Conservation (phyloP, 2,797 vertebrate species). For the Galago senegalensis region DNA sequence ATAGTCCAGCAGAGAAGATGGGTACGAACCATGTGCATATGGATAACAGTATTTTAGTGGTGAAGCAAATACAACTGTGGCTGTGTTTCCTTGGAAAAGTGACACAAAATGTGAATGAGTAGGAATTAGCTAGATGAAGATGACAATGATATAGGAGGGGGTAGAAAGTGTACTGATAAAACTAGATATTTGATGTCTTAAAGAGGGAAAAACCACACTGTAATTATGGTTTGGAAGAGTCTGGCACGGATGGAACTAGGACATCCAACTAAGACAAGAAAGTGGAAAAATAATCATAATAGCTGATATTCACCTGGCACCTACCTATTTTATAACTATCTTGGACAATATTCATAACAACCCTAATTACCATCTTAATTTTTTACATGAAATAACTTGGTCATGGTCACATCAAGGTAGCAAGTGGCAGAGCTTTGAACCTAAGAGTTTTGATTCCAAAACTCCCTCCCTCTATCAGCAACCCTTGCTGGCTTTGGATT, state of each 20-base stretch:
- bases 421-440: background rate
- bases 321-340: background rate
- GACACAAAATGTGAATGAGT: background rate
- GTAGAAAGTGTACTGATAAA: background rate
- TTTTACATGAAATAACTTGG: slow-evolving; percentile 25
- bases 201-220: background rate
- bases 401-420: background rate
- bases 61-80: background rate
- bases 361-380: background rate
- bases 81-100: background rate
- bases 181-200: background rate
- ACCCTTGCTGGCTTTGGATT: background rate
- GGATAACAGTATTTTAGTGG: background rate
- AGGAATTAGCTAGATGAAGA: background rate
- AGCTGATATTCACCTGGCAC: background rate
- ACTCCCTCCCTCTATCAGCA: background rate
- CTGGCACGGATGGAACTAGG: background rate
- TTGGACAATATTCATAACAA: background rate
- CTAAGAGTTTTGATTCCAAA: background rate
- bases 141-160: background rate
- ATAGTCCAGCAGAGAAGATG: background rate
- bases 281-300: background rate
- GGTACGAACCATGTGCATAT: background rate
- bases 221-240: background rate
- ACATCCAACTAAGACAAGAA: background rate